phyloP scores from a whole-genome alignment of 1,140 invertebrate species.

The Glomeris maerens region DNA sequence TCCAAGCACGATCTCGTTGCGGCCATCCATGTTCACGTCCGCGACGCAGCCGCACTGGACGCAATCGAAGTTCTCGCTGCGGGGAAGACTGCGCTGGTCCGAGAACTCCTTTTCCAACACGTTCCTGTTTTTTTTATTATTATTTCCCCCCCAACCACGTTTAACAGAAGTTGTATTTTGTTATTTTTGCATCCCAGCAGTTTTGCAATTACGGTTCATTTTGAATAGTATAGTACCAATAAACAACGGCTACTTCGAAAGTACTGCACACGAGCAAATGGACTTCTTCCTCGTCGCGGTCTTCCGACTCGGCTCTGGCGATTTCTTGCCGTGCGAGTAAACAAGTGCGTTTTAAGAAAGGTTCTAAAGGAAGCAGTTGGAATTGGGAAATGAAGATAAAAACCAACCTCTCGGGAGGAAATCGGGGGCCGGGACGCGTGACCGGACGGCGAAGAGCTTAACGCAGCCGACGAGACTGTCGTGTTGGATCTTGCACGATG shows the following conservation, averaged over 20 bases:
- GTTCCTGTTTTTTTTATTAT: constrained; percentile 42
- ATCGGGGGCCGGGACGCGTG: constrained; percentile 16
- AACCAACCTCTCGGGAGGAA: too few relatives aligned
- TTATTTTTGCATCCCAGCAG: too few relatives aligned
- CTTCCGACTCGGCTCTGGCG: too few relatives aligned
- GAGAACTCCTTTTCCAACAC: constrained; percentile 41
- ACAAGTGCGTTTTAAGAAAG: too few relatives aligned
- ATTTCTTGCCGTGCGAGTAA: too few relatives aligned
- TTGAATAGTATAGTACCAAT: too few relatives aligned
- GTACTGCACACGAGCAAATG: constrained; percentile 45
- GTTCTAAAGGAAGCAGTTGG: too few relatives aligned
- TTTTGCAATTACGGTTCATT: too few relatives aligned
- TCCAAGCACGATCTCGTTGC: constrained; percentile 53
- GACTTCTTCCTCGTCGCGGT: too few relatives aligned
- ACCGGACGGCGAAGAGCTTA: constrained; percentile 34
- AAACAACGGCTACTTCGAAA: constrained; percentile 41
- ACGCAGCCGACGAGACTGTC: constrained; percentile 44
- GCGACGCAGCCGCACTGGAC: constrained; percentile 43
- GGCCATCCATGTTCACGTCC: constrained; percentile 57
- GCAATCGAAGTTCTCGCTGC: constrained; percentile 41
- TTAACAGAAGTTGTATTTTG: too few relatives aligned
- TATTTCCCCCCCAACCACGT: too few relatives aligned
- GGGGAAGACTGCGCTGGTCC: constrained; percentile 34
- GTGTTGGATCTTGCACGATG: constrained; percentile 38
- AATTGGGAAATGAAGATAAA: too few relatives aligned